Percentiles rank a stretch among this genome's conserved stretches.
Conservation (phyloP, 2,888 invertebrate species). For the Cerastis leucographa region DNA sequence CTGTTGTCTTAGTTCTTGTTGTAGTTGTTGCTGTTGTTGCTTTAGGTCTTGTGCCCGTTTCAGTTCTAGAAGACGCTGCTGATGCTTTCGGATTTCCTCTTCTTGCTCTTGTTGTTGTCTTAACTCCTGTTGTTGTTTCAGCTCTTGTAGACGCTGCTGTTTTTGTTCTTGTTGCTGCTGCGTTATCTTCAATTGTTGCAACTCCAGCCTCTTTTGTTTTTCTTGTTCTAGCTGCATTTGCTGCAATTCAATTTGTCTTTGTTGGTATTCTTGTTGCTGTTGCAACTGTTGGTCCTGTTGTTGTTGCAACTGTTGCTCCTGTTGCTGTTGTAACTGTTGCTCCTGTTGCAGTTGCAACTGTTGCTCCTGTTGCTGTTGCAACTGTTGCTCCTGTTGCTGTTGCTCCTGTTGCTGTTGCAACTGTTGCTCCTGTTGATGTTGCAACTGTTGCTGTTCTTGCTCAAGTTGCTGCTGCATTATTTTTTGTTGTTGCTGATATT, state of each 20-base stretch:
- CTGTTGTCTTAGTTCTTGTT: slow-evolving; percentile 40
- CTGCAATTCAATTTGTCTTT: slow-evolving; percentile 16
- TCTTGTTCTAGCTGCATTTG: slow-evolving; percentile 17
- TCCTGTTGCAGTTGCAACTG: slow-evolving; percentile 18
- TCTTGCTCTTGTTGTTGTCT: slow-evolving; percentile 49
- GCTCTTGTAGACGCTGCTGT: slow-evolving; percentile 26
- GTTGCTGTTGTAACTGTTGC: background rate
- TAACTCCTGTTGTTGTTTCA: slow-evolving; percentile 43
- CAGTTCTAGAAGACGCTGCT: slow-evolving; percentile 53
- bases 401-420: background rate
- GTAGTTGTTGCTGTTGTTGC: slow-evolving; percentile 25
- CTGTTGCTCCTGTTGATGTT: slow-evolving; percentile 3
- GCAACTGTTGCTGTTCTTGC: slow-evolving; percentile 6
- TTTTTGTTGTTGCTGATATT: slow-evolving; percentile 46
- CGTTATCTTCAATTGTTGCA: slow-evolving; percentile 34
- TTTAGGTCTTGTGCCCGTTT: slow-evolving; percentile 50
- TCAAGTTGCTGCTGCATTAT: slow-evolving; percentile 21
- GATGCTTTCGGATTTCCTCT: slow-evolving; percentile 59
- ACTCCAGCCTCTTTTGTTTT: slow-evolving; percentile 29
- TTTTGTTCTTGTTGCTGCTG: slow-evolving; percentile 41
- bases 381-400: slow-evolving; percentile 21
- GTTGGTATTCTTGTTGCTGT: slow-evolving; percentile 22
- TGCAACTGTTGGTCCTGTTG: no score
- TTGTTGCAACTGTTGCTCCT: background rate
- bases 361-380: slow-evolving; percentile 36